Conservation (phyloP, 2,113 vertebrate species). For the Calyptommatus sinebrachiatus region DNA sequence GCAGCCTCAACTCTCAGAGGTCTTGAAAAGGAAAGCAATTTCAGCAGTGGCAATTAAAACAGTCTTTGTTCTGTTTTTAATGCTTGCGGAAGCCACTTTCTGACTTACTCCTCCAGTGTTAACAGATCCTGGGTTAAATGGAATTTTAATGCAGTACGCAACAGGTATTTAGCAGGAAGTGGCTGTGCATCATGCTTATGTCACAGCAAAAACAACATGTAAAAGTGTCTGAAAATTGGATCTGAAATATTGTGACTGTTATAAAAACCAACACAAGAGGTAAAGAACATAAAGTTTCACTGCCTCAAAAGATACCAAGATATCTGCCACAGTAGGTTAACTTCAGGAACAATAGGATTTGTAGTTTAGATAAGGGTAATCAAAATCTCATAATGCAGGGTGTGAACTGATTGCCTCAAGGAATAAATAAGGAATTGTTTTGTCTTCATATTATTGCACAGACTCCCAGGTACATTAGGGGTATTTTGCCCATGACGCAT, state of each 20-base stretch:
- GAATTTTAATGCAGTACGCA: no score
- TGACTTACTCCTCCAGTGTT: no score
- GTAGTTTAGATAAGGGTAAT: slow-evolving; percentile 59
- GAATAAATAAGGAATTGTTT: slow-evolving; percentile 54
- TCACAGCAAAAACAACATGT: no score
- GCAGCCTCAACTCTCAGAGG: no score
- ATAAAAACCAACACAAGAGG: slow-evolving; percentile 14
- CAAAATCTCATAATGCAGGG: slow-evolving; percentile 62
- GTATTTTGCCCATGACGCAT: slow-evolving; percentile 16
- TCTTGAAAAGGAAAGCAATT: no score
- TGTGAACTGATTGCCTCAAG: slow-evolving; percentile 58
- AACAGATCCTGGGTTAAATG: no score
- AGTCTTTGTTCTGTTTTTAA: no score
- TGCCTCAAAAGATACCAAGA: slow-evolving; percentile 29
- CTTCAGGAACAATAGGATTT: slow-evolving; percentile 31
- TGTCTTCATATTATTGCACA: slow-evolving; percentile 38
- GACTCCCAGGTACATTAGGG: slow-evolving; percentile 16
- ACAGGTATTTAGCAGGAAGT: no score
- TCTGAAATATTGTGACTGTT: slow-evolving; percentile 14
- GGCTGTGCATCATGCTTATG: no score
- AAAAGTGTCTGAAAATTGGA: no score
- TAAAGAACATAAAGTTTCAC: background rate
- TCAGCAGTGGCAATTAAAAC: no score
- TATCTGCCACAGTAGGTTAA: slow-evolving; percentile 33
- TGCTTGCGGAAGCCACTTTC: no score